Evolutionary conservation across 2,797 vertebrate species (phyloP).

Genomic region (Denticeps clupeoides): DNA sequence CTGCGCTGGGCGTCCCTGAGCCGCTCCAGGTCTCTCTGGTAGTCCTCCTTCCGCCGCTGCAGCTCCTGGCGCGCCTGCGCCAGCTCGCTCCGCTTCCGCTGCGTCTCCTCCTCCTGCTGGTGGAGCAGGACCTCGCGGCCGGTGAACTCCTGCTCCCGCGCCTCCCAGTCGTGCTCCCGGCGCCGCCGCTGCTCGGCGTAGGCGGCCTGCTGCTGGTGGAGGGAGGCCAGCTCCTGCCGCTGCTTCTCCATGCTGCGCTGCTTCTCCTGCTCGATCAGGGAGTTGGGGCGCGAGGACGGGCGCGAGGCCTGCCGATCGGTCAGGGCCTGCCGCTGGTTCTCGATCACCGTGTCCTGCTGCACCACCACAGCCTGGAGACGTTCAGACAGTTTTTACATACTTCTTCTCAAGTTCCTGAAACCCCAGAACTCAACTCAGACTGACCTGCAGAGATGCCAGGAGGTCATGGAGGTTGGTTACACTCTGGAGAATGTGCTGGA

Average conservation of each 20-base stretch:
- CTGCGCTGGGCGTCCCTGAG: conserved; percentile 75
- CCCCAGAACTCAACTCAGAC: no score
- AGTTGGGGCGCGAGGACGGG: conserved; percentile 60
- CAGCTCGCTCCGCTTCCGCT: conserved; percentile 51
- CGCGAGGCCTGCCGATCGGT: conserved; percentile 56
- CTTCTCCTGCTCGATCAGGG: conserved; percentile 91
- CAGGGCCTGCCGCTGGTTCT: conserved; percentile 83
- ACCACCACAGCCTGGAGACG: conserved; percentile 81
- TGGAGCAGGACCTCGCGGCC: conserved; percentile 62
- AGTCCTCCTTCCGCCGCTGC: conserved; percentile 63
- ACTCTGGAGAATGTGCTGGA: conserved; percentile 77
- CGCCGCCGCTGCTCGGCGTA: conserved; percentile 73
- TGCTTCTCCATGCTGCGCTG: conserved; percentile 93
- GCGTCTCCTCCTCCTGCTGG: conserved; percentile 61
- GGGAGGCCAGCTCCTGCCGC: conserved; percentile 81
- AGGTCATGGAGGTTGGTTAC: conserved; percentile 78
- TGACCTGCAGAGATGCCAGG: conserved; percentile 82
- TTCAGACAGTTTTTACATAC: no score
- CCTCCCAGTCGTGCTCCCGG: conserved; percentile 75
- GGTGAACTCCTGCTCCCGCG: conserved; percentile 60
- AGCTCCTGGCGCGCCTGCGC: conserved; percentile 66
- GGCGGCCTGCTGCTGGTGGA: conserved; percentile 79
- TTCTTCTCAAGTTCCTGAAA: no score
- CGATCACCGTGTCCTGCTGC: conserved; percentile 90
- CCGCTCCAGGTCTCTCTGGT: conserved; percentile 80